A percentile compares a stretch with the other conserved stretches of the same genome.
Conservation (phyloP, 2,113 vertebrate genomes). For the Mystacornis crossleyi region DNA sequence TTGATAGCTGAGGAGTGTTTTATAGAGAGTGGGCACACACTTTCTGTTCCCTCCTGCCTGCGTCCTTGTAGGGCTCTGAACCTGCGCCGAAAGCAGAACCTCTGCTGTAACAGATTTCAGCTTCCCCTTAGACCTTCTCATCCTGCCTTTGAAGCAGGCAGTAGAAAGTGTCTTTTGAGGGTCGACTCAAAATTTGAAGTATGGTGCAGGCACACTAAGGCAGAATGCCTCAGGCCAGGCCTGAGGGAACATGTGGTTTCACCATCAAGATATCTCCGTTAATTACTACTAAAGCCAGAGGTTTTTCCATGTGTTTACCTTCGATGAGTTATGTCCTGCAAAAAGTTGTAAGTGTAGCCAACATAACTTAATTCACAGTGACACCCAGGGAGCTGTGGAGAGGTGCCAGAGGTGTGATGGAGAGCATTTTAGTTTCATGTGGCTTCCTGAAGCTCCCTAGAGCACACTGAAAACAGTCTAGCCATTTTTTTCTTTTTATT, state of each 20-base stretch:
- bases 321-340: slow-evolving; percentile 2
- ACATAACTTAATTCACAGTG: not conserved
- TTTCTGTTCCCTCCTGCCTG: not conserved
- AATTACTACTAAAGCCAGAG: slow-evolving; percentile 21
- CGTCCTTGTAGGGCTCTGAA: not conserved
- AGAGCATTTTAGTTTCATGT: slow-evolving; percentile 34
- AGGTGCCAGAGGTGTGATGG: not conserved
- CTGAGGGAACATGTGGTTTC: not conserved
- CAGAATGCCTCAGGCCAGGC: not conserved
- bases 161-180: not conserved
- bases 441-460: slow-evolving; percentile 30
- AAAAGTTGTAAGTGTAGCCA: not conserved
- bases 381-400: not conserved
- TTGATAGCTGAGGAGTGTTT: not conserved
- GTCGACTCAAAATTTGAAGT: not conserved
- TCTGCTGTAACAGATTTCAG: not conserved
- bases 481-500: not conserved
- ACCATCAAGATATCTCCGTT: not conserved
- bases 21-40: fast-evolving
- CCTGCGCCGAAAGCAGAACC: not conserved
- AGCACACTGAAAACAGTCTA: slow-evolving; percentile 6
- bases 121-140: not conserved
- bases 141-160: not conserved
- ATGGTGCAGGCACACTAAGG: not conserved
- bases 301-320: slow-evolving; percentile 32